Percentiles rank a stretch among this genome's conserved stretches.
Evolutionary conservation across 2,113 vertebrate species (phyloP).

Genomic region (Psettodes erumei): DNA sequence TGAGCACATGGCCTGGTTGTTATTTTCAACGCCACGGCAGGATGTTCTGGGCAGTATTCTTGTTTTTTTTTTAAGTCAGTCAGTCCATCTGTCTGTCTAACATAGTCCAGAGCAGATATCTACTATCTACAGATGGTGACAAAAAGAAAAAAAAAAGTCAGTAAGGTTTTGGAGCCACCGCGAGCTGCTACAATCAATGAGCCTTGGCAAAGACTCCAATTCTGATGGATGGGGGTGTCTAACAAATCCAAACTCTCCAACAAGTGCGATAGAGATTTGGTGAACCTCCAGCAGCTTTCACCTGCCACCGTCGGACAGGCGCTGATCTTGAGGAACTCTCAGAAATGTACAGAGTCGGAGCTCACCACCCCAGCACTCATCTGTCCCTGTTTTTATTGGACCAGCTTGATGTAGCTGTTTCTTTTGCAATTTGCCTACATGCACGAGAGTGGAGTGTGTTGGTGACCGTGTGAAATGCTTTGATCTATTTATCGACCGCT

Average conservation of each 20-base stretch:
- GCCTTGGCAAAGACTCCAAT: not conserved
- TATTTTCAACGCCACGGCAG: too few relatives aligned
- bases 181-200: not conserved
- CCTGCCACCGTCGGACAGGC: not conserved
- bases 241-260: not conserved
- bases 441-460: too few relatives aligned
- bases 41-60: not conserved
- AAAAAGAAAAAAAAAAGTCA: not conserved
- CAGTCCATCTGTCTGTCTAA: not conserved
- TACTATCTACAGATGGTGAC: not conserved
- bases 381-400: too few relatives aligned
- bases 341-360: too few relatives aligned
- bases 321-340: too few relatives aligned
- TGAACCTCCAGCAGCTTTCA: not conserved
- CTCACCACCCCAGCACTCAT: too few relatives aligned
- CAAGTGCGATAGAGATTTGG: not conserved
- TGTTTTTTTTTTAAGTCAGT: not conserved
- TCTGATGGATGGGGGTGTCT: conserved; percentile 4
- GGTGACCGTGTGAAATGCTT: too few relatives aligned
- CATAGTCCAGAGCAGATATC: not conserved
- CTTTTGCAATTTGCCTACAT: too few relatives aligned
- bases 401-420: too few relatives aligned
- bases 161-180: not conserved
- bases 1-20: not conserved
- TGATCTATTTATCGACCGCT: too few relatives aligned